Evolutionary conservation across 2,797 vertebrate species (phyloP).

Genomic region (Netta rufina): DNA sequence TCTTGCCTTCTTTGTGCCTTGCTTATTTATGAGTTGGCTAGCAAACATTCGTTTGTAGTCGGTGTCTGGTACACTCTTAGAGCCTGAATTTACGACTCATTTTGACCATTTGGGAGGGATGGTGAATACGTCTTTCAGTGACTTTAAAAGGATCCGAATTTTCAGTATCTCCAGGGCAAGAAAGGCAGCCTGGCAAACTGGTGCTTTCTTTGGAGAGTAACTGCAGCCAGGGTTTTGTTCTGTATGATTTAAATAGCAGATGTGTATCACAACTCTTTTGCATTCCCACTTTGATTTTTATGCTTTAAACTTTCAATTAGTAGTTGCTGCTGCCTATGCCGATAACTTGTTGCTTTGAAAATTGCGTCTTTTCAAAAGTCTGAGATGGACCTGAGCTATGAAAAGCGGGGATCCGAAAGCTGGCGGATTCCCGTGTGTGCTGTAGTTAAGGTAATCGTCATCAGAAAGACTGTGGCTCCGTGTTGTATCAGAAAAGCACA

Average conservation of each 20-base stretch:
- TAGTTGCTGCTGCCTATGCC: constrained; percentile 32
- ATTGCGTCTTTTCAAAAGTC: background rate
- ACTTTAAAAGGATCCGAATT: constrained; percentile 18
- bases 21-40: constrained; percentile 40
- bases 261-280: constrained; percentile 10
- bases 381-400: background rate
- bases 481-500: fast-evolving
- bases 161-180: background rate
- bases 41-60: background rate
- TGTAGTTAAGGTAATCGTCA: background rate
- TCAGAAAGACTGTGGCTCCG: background rate
- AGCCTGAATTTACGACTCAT: background rate
- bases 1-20: constrained; percentile 35
- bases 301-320: background rate
- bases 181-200: constrained; percentile 21
- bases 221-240: constrained; percentile 18
- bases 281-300: constrained; percentile 24
- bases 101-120: background rate
- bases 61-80: background rate
- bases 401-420: background rate
- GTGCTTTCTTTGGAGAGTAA: background rate
- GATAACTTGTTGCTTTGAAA: constrained; percentile 10
- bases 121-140: background rate
- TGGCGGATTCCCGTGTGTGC: background rate
- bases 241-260: constrained; percentile 18